Evolutionary conservation across 1,140 invertebrate species (phyloP).

Genomic region (Kradibia gibbosae): DNA sequence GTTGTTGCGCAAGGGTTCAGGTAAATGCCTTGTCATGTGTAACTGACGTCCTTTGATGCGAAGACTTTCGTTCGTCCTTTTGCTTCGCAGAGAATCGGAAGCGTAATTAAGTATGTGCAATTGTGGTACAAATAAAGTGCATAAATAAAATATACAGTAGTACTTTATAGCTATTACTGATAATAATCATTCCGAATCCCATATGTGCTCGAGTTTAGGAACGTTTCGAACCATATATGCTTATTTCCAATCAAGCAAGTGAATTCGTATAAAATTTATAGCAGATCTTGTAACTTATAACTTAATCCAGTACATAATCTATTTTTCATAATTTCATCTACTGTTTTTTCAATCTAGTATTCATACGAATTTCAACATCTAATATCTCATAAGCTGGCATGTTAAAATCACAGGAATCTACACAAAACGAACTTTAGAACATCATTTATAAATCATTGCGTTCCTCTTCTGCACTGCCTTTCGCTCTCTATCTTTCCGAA

Average conservation of each 20-base stretch:
- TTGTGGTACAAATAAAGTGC: not conserved
- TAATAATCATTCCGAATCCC: too few species aligned
- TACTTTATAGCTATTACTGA: too few species aligned
- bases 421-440: conserved; percentile 1
- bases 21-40: not conserved
- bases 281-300: too few species aligned
- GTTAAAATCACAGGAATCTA: conserved; percentile 31
- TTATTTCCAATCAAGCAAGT: not conserved
- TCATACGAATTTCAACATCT: not conserved
- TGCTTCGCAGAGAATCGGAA: not conserved
- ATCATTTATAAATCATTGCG: not conserved
- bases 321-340: too few species aligned
- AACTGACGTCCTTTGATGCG: not conserved
- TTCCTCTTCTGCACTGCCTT: not conserved
- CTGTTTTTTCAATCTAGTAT: not conserved
- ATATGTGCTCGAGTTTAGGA: not conserved
- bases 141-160: too few species aligned
- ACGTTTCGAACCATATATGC: not conserved
- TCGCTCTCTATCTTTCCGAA: not conserved
- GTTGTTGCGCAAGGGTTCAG: not conserved
- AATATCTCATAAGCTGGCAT: conserved; percentile 13
- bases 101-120: not conserved
- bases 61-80: not conserved
- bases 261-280: not conserved
- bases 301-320: not conserved